Conservation (phyloP, 1,140 invertebrate species). For the Lucilia sericata region DNA sequence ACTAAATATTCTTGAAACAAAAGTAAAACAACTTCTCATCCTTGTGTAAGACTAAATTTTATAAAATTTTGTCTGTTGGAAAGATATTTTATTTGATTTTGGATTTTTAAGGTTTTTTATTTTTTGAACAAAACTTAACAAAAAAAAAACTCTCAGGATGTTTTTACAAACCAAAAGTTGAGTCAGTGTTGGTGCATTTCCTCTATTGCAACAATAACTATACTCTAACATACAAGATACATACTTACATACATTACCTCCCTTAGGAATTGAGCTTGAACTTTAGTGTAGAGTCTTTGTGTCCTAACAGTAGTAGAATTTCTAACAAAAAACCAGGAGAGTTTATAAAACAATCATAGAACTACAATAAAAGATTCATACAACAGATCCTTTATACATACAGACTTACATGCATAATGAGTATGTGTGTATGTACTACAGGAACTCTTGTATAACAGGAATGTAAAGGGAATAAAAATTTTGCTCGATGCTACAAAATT, state of each 20-base stretch:
- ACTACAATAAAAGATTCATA: neutral
- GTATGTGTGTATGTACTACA: too few species aligned
- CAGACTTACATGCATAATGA: too few species aligned
- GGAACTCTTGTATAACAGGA: too few species aligned
- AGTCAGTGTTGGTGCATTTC: slow-evolving; percentile 19
- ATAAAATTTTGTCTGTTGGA: neutral
- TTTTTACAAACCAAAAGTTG: neutral
- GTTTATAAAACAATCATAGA: slow-evolving; percentile 26
- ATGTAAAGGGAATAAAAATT: neutral
- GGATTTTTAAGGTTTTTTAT: neutral
- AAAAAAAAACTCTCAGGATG: slow-evolving; percentile 4
- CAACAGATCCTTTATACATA: neutral
- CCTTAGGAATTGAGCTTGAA: slow-evolving; percentile 22
- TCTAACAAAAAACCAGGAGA: neutral
- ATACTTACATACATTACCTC: neutral
- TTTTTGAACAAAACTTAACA: neutral
- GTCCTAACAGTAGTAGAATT: neutral
- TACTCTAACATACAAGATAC: neutral
- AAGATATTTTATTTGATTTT: neutral
- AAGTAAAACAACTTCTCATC: neutral
- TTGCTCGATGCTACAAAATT: neutral
- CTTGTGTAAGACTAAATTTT: neutral
- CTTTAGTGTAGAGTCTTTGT: neutral
- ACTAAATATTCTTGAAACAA: too few species aligned
- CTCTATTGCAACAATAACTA: neutral